Base-by-base conservation (phyloP, 1,140 invertebrate genomes). In the Drosophila guanche region DNA sequence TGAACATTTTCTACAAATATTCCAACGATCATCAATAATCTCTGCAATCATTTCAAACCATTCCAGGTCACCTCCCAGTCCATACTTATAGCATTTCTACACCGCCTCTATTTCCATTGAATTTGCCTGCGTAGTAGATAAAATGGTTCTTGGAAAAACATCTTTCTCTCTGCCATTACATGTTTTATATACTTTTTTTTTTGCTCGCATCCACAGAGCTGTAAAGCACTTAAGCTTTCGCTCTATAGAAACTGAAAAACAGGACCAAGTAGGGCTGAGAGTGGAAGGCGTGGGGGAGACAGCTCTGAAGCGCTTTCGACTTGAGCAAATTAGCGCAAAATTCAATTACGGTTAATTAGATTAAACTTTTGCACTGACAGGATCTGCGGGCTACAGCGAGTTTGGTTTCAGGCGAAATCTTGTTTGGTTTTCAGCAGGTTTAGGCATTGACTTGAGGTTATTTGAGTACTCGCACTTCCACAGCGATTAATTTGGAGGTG, bases 321-420 rank as follows among this genome's bases (percentile, higher is more conserved):
- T 77, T 77, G 63, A 71, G 73, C 61, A 67, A 81, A 86, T 88
- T 86, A 75, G 83, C 69, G 65, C 50, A 51, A 71, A 58, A 81
- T 81, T 88, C 51, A 86, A 86, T 86, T 86, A 86, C 67, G 78
- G 56, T 61, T 86, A 86, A 86, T 88, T 81, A 81, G 74, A 16
- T 10, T 46, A 37, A 60, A 77, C 46, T 80, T 71, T 45, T 58
- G 56, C 29, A 40, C 33, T 47, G 47, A 43, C 46, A 41, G 29
- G 10, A 37, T 37, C 33, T 37, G 4, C 37, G 48, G 46, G n/a
- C 33, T 2, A 7, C n/a, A 5, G 22, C 43, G 5, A 7, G 10
- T 5, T 6, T 27, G 5, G 25, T 42, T 50, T 14, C 33, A 33
- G 47, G 6, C 8, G 1, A 29, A 27, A 22, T 37, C 41, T 51